Base-by-base conservation (phyloP, 2,113 vertebrate species). In the Chionodraco myersi region DNA sequence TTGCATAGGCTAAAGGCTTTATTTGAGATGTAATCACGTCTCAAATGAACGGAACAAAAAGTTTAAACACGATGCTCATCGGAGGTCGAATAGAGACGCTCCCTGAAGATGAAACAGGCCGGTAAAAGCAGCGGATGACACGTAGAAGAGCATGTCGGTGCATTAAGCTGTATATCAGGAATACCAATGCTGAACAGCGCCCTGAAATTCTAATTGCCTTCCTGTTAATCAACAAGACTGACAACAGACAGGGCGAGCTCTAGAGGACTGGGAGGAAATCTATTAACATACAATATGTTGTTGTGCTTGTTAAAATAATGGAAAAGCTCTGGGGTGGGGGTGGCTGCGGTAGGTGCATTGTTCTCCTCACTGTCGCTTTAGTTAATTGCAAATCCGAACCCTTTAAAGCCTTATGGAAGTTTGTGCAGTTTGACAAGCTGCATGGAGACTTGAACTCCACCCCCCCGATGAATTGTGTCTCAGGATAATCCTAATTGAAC, bases 221-320 rank as follows among this genome's bases (percentile, higher is more conserved):
- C 74, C 65, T 91, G 86, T 87, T 93, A 89, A 93, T 92, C 89
- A 93, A 86, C 77, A 81, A 87, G 77, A 90, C 80, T 89, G 92
- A 92, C 91, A 92, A 86, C 84, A 89, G 88, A 69, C 83, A 60
- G 57, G 68, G 62, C 21, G 74, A 93, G 81, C 89, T 89, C 84
- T 13, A 67, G 90, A 86, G 89, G 87, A 87, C 80, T 69, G 71
- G 80, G 74, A 75, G 72, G 86, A 88, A 94, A 90, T 93, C 88
- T 92, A 94, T 93, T 94, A 93, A 85, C 90, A 88, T 89, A 92
- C 89, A 90, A 90, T 90, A 78, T 86, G 86, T 83, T 91, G 83
- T 80, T 83, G 72, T 77, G 91, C 91, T 93, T 93, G 92, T 95
- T 93, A 94, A 93, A 94, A 93, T 92, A 94, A 94, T 91, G 86